Evolutionary conservation across 1,140 invertebrate genomes (phyloP).

Genomic region (Solen grandis): DNA sequence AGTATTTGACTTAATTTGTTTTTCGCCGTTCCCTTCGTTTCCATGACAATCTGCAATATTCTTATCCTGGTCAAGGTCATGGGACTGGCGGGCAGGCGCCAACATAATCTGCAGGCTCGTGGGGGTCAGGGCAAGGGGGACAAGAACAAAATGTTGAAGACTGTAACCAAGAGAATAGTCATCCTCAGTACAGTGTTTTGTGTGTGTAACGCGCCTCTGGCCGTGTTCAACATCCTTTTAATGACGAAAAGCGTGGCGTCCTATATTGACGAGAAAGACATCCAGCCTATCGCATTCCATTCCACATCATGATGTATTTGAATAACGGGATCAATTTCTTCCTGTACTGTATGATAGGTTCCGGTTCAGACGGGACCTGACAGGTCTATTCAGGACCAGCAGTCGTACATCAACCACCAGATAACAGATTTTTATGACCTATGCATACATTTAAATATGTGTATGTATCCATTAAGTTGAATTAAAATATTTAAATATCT

Average conservation of each 20-base stretch:
- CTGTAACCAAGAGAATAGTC: slow-evolving; percentile 38
- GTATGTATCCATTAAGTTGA: too few relatives aligned
- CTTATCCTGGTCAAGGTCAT: slow-evolving; percentile 38
- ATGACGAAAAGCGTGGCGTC: not conserved
- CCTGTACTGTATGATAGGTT: slow-evolving; percentile 46
- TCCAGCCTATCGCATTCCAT: slow-evolving; percentile 2
- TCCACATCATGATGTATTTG: slow-evolving; percentile 39
- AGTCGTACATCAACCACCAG: too few relatives aligned
- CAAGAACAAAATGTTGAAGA: slow-evolving; percentile 48
- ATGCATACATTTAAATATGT: too few relatives aligned
- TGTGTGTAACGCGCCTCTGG: slow-evolving; percentile 28
- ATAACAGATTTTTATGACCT: too few relatives aligned
- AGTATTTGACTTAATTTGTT: slow-evolving; percentile 31
- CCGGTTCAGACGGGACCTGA: slow-evolving; percentile 41
- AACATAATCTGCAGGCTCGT: slow-evolving; percentile 17
- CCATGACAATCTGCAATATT: slow-evolving; percentile 31
- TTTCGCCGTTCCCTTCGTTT: slow-evolving; percentile 23
- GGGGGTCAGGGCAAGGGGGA: not conserved
- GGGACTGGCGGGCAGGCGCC: slow-evolving; percentile 23
- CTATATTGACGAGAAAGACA: not conserved
- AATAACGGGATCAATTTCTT: slow-evolving; percentile 50
- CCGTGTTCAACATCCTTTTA: slow-evolving; percentile 17
- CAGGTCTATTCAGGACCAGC: slow-evolving; percentile 28
- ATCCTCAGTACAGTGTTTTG: slow-evolving; percentile 12
- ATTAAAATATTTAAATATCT: too few relatives aligned